Evolutionary conservation across 2,888 invertebrate genomes (phyloP).

Genomic region (Drosophila falleni): DNA sequence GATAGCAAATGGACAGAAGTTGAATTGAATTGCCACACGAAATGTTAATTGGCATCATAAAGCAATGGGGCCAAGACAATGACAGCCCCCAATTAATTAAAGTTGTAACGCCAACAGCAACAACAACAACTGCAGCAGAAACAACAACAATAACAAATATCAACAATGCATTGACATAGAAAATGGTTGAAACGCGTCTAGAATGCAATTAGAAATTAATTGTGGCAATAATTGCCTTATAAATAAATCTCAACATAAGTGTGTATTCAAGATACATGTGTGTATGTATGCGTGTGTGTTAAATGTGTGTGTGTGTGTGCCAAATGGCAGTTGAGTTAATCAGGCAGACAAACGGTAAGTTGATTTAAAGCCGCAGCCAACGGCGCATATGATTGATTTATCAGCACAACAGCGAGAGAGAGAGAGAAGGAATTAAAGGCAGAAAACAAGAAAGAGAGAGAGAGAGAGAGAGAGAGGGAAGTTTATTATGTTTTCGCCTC

Average conservation of each 20-base stretch:
- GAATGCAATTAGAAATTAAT: conserved; percentile 77
- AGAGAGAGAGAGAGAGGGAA: background rate
- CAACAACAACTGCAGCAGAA: conserved; percentile 37
- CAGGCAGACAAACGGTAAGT: conserved; percentile 54
- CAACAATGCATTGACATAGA: conserved; percentile 3
- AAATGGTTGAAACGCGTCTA: conserved; percentile 32
- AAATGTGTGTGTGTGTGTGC: conserved; percentile 19
- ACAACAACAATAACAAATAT: conserved; percentile 28
- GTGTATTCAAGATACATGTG: conserved; percentile 8
- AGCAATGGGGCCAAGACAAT: conserved; percentile 40
- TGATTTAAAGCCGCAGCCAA: conserved; percentile 67
- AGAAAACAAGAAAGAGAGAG: background rate
- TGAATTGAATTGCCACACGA: conserved; percentile 38
- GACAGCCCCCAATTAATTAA: conserved; percentile 59
- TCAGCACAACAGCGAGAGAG: conserved; percentile 17
- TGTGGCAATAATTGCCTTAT: conserved; percentile 77
- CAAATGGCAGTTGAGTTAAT: conserved; percentile 61
- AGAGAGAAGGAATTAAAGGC: background rate
- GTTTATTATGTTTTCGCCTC: conserved; percentile 29
- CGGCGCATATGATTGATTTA: conserved; percentile 74
- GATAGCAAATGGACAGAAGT: conserved; percentile 36
- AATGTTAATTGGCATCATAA: conserved; percentile 68
- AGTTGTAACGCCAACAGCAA: conserved; percentile 37
- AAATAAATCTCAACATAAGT: conserved; percentile 59
- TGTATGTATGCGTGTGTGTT: conserved; percentile 10